phyloP scores from a whole-genome alignment of 2,888 invertebrate species.

The Oeneis ivallda region DNA sequence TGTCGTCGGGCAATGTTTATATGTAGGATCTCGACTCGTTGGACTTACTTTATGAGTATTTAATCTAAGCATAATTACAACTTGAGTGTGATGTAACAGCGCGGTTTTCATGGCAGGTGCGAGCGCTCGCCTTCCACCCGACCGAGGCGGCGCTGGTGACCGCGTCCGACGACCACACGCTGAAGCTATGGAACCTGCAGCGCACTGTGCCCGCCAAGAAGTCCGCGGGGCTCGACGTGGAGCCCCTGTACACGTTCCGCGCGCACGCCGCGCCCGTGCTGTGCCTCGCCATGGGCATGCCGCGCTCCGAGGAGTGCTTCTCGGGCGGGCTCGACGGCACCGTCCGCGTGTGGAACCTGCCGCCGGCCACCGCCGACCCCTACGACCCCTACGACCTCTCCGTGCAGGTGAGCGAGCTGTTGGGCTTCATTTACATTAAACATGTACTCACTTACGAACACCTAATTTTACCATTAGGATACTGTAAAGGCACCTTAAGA shows the following conservation, averaged over 20 bases:
- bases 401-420: constrained; percentile 85
- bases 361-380: constrained; percentile 96
- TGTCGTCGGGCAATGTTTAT: no score
- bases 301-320: constrained; percentile 97
- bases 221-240: constrained; percentile 97
- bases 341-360: constrained; percentile 98
- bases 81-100: not conserved
- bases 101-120: constrained; percentile 74
- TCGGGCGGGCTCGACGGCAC: constrained; percentile 97
- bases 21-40: no score
- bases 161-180: constrained; percentile 98
- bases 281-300: constrained; percentile 95
- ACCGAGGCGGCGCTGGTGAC: constrained; percentile 98
- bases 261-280: constrained; percentile 97
- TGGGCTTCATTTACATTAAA: no score
- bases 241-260: constrained; percentile 99
- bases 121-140: constrained; percentile 96
- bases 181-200: constrained; percentile 99
- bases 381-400: constrained; percentile 98
- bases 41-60: no score
- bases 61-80: no score
- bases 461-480: no score
- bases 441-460: no score
- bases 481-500: no score
- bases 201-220: constrained; percentile 99